Percentiles rank a stretch among this genome's conserved stretches.
phyloP scores from a whole-genome alignment of 2,797 vertebrate species.

The Rousettus madagascariensis region DNA sequence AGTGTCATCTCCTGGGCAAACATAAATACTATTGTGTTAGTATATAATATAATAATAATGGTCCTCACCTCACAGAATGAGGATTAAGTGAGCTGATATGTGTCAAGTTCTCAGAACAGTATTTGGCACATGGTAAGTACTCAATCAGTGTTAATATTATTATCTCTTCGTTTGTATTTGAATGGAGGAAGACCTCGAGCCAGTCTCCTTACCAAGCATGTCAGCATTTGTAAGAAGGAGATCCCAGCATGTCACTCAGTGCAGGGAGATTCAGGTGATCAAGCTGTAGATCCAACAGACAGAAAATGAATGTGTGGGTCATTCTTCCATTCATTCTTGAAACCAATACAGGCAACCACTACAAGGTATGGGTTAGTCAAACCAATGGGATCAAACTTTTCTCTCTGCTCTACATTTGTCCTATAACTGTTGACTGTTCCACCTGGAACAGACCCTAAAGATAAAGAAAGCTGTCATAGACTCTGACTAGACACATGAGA shows the following conservation, averaged over 20 bases:
- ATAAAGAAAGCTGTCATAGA: neutral
- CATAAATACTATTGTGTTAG: neutral
- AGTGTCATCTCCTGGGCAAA: neutral
- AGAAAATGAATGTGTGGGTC: neutral
- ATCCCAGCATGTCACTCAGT: neutral
- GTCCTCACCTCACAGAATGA: neutral
- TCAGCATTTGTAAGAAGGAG: neutral
- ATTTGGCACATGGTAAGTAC: neutral
- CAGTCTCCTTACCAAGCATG: neutral
- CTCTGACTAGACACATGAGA: neutral
- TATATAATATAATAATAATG: neutral
- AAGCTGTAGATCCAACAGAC: neutral
- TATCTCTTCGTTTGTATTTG: neutral
- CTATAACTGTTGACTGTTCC: neutral
- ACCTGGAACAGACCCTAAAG: neutral
- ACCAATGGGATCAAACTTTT: neutral
- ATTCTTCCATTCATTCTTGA: neutral
- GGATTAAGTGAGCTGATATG: neutral
- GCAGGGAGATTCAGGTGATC: neutral
- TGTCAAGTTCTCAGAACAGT: neutral
- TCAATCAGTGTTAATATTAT: neutral
- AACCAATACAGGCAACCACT: neutral
- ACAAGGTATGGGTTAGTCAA: neutral
- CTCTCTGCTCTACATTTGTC: neutral
- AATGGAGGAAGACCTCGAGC: neutral